Base-by-base conservation (phyloP, 2,113 vertebrate genomes). In the Pionites leucogaster region DNA sequence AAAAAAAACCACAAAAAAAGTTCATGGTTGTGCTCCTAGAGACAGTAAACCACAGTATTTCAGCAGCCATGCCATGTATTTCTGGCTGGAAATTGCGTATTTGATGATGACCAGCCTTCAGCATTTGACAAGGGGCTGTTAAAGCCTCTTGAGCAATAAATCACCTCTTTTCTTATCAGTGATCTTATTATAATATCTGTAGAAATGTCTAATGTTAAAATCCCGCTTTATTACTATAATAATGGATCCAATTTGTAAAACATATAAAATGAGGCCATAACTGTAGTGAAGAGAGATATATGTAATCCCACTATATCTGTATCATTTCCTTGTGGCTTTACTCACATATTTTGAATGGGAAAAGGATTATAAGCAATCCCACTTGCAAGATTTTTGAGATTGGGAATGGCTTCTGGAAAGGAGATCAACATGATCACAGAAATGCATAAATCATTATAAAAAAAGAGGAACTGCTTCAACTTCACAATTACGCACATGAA, bases 241-340 rank as follows among this genome's bases (percentile, higher is more conserved):
- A 97, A 96, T 95, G 65, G 76, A 84, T 92, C 93, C 95, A 85
- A 97, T 97, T 96, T 96, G 60, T 95, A 95, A 94, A 92, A 92
- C 67, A 64, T 92, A 93, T 92, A 85, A 96, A 92, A 59, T 81
- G 74, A 93, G 82, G 63, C 44, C 46, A 16, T 92, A 95, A 94
- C 76, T 67, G 72, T 88, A 87, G 81, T 89, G 74, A 16, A 86
- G 86, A 60, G 85, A 91, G 49, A 96, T 78, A 85, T 85, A 78
- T 88, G 77, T 59, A 72, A 81, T 86, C 19, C 23, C 52, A 46
- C 71, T 67, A 53, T 14, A 88, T 50, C 60, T 62, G 25, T 72
- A 72, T 68, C 13, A 83, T 68, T 90, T 94, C 17, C 53, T 82
- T 25, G 20, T 90, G 49, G 33, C 31, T 79, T 92, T 84, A 39